Evolutionary conservation across 2,797 vertebrate genomes (phyloP).

Genomic region (Novumbra hubbsi): DNA sequence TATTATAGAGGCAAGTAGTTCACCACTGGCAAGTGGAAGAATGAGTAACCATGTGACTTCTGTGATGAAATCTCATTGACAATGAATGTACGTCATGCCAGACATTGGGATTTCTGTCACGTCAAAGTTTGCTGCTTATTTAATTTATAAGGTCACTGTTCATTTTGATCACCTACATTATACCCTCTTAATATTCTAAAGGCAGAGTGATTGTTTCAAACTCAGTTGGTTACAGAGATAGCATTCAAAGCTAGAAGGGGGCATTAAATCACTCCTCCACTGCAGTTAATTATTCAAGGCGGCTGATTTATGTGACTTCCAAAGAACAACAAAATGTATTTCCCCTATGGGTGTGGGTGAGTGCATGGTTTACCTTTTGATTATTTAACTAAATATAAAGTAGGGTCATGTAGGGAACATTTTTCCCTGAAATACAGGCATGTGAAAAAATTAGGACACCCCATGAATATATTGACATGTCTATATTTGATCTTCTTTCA

Average conservation of each 20-base stretch:
- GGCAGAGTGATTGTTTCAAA: neutral
- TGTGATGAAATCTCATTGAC: neutral
- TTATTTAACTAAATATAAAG: neutral
- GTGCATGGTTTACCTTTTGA: neutral
- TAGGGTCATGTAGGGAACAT: neutral
- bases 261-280: constrained; percentile 24
- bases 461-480: too few species aligned
- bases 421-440: neutral
- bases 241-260: constrained; percentile 17
- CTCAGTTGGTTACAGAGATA: constrained; percentile 24
- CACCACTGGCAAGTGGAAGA: neutral
- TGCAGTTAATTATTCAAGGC: constrained; percentile 35
- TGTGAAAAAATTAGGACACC: too few species aligned
- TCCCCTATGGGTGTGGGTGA: neutral
- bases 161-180: constrained; percentile 18
- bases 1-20: neutral
- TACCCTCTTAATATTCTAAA: constrained; percentile 10
- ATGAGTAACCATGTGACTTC: neutral
- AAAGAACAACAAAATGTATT: constrained; percentile 28
- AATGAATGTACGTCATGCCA: neutral
- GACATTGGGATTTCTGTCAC: neutral
- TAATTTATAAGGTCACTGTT: neutral
- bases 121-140: neutral
- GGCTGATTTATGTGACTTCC: constrained; percentile 36
- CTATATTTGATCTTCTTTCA: too few species aligned